These are phyloP conservation scores for Smittia aterrima DNA, from an alignment of 2,888 invertebrate genomes.

Conservation along the genomic window DNA sequence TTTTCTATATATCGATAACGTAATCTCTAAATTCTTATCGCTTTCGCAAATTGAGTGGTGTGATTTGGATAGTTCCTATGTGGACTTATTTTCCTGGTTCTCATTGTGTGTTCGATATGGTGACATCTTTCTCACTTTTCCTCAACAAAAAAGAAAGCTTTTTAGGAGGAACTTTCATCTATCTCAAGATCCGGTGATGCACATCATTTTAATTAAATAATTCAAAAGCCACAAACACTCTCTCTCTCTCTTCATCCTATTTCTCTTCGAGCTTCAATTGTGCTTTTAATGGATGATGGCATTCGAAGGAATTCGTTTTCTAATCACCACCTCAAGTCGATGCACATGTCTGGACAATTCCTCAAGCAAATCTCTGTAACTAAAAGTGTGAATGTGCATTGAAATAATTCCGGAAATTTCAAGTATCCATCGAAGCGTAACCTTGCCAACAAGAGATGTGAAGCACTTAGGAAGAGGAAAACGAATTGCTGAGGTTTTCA, in stretches of 20 bases:
- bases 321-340: background rate
- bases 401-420: background rate
- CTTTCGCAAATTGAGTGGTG: background rate
- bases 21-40: too few species aligned
- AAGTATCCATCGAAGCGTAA: background rate
- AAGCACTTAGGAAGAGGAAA: background rate
- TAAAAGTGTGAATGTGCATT: background rate
- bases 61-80: background rate
- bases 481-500: background rate
- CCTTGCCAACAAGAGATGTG: background rate
- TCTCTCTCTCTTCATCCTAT: too few species aligned
- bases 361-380: background rate
- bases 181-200: background rate
- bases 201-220: conserved; percentile 19
- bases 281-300: background rate
- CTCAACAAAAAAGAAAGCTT: background rate
- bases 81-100: background rate
- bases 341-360: background rate
- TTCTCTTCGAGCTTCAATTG: background rate
- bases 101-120: conserved; percentile 2
- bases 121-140: background rate
- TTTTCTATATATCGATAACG: too few species aligned
- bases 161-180: background rate
- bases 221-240: conserved; percentile 17
- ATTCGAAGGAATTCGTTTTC: background rate